These are phyloP conservation scores for Campoletis sonorensis DNA, from an alignment of 1,140 invertebrate species.

Conservation along the genomic window DNA sequence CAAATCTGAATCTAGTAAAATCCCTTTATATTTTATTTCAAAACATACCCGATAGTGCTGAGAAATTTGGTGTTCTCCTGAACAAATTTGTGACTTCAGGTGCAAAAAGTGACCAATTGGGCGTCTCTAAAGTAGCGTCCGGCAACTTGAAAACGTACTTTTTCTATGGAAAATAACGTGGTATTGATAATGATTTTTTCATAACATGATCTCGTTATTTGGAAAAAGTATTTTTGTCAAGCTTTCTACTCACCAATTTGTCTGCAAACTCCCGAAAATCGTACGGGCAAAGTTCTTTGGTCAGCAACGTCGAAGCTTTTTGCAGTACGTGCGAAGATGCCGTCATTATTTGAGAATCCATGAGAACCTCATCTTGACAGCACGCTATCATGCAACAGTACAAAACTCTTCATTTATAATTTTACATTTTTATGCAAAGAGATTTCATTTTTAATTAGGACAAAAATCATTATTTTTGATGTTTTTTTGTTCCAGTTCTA, in stretches of 20 bases:
- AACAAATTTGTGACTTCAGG: constrained; percentile 52
- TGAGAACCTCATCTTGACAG: constrained; percentile 66
- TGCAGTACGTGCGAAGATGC: constrained; percentile 66
- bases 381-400: constrained; percentile 37
- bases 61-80: constrained; percentile 54
- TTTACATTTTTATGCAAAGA: no score
- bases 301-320: constrained; percentile 61
- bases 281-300: constrained; percentile 63
- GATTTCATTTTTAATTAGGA: no score
- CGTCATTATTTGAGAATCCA: constrained; percentile 70
- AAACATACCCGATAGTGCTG: constrained; percentile 58
- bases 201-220: background rate
- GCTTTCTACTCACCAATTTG: constrained; percentile 62
- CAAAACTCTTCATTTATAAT: no score
- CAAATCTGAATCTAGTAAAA: no score
- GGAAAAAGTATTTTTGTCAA: background rate
- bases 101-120: constrained; percentile 61
- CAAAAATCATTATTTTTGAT: no score
- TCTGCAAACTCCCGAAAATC: constrained; percentile 62
- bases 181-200: no score
- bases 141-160: constrained; percentile 47
- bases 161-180: background rate
- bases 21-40: no score
- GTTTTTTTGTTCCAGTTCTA: no score
- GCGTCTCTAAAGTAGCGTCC: constrained; percentile 46